Conservation (phyloP, 2,888 invertebrate species). For the Galerucella pusilla region DNA sequence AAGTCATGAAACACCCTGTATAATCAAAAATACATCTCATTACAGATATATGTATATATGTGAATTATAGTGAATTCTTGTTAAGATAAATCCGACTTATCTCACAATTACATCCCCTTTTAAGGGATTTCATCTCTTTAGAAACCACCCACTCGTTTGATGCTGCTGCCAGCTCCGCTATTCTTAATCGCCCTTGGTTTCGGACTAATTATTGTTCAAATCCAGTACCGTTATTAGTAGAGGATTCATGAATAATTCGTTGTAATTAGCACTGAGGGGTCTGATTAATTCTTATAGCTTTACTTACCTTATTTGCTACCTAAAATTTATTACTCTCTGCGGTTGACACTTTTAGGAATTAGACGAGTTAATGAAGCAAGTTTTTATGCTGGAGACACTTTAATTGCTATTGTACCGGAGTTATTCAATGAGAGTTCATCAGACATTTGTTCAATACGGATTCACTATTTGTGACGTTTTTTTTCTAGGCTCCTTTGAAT, state of each 20-base stretch:
- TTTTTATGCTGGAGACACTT: slow-evolving; percentile 9
- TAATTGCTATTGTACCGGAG: slow-evolving; percentile 5
- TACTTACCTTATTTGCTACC: slow-evolving; percentile 37
- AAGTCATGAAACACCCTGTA: too few relatives aligned
- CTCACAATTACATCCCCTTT: slow-evolving; percentile 40
- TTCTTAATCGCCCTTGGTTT: slow-evolving; percentile 55
- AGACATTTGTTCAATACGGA: not conserved
- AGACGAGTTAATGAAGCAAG: slow-evolving; percentile 12
- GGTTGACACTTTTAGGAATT: slow-evolving; percentile 28
- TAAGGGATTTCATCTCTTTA: slow-evolving; percentile 33
- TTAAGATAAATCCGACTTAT: slow-evolving; percentile 29
- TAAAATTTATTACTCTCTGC: slow-evolving; percentile 41
- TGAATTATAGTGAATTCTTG: not conserved
- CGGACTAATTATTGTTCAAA: slow-evolving; percentile 54
- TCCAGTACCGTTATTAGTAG: slow-evolving; percentile 51
- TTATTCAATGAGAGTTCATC: not conserved
- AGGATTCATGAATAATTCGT: slow-evolving; percentile 53
- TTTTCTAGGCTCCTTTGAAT: too few relatives aligned
- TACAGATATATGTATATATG: not conserved
- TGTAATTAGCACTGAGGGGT: slow-evolving; percentile 50
- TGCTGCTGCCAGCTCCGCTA: slow-evolving; percentile 40
- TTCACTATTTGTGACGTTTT: not conserved
- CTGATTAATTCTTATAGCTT: slow-evolving; percentile 52
- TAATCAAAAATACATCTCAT: too few relatives aligned
- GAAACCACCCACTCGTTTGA: slow-evolving; percentile 1